Base-by-base conservation (phyloP, 2,888 invertebrate genomes). In the Pandemis corylana region DNA sequence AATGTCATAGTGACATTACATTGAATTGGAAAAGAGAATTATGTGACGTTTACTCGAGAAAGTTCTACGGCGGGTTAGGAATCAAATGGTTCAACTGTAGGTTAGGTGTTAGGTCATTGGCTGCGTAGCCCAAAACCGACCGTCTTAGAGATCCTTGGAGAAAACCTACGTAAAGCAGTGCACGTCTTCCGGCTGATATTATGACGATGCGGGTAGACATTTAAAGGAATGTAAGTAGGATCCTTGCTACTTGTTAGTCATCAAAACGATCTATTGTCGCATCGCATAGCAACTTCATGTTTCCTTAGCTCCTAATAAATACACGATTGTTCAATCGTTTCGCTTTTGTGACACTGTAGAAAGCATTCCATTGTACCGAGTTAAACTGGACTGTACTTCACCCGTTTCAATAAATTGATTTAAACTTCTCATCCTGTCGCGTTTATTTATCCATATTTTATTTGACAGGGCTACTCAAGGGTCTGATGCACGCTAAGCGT, bases 271-370 rank as follows among this genome's bases (percentile, higher is more conserved):
- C 67, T 44, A 70, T 74, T 69, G 69, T 74, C 56, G 65, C 28
- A 42, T 42, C 42, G 7, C 42, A 62, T 62, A 12, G 41, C 53
- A 51, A 70, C 49, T 74, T 66, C 44, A 51, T 66, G 74, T 74
- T 74, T 70, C 73, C 65, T 65, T 73, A 56, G 68, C 59, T 5
- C 61, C 74, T 70, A 70, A 74, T 74, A 68, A 44, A 68, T 64
- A 64, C n/a, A 56, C 59, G 36, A 70, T 65, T 70, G 65, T 61
- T 65, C 28, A 15, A 51, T 20, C 7, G 41, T 10, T 64, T 9
- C n/a, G 42, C 65, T 70, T 69, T 74, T 66, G 71, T 61, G 13
- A 36, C 51, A 49, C 20, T 12, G 28, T 28, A n/a, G 36, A 7
- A 41, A 42, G 42, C 20, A 62, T 42, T 28, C 41, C 20, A 62